Base-by-base conservation (phyloP, 2,888 invertebrate species). In the Odontocerum albicorne region DNA sequence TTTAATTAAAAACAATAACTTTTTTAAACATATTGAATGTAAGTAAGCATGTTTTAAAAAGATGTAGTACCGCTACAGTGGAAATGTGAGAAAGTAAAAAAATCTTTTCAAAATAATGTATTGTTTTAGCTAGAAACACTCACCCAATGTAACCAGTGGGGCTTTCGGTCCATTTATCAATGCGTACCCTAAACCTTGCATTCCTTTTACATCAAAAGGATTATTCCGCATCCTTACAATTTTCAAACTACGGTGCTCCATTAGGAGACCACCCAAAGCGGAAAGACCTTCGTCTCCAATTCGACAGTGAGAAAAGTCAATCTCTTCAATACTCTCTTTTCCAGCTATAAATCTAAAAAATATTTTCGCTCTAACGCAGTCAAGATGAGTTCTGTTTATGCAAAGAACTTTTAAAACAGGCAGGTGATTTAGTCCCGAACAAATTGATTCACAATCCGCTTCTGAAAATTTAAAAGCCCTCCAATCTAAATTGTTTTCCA, bases 271-370 rank as follows among this genome's bases (percentile, higher is more conserved):
- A 1, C 82, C 84, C 2, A 86, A 69, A 13, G 85, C 85, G 52
- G 82, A 74, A 64, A 84, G 83, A 0, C 86, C 86, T 39, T 74
- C 72, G 65, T 86, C 80, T 2, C 76, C 80, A 43, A 86, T 80
- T 62, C 80, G 76, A 65, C 86, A 86, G 65, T 86, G 81, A 55
- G 84, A 85, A 43, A 87, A 78, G 66, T 86, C 83, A 22, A 87
- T 64, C 63, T 83, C 83, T 59, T 78, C 74, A 21, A 86, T 68
- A 62, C 74, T 68, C 57, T 72, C 74, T 60, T 77, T 75, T 58
- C 77, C 79, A 0, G 73, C 70, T 15, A 78, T 68, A 60, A 77
- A 73, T 64, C 81, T 80, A 20, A 84, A 71, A 38, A 87, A 72
- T 1, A 81, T 68, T 52, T 83, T 83, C 0, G 77, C 77, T 66